Conservation (phyloP, 2,113 vertebrate species). For the Myiagra hebetior region DNA sequence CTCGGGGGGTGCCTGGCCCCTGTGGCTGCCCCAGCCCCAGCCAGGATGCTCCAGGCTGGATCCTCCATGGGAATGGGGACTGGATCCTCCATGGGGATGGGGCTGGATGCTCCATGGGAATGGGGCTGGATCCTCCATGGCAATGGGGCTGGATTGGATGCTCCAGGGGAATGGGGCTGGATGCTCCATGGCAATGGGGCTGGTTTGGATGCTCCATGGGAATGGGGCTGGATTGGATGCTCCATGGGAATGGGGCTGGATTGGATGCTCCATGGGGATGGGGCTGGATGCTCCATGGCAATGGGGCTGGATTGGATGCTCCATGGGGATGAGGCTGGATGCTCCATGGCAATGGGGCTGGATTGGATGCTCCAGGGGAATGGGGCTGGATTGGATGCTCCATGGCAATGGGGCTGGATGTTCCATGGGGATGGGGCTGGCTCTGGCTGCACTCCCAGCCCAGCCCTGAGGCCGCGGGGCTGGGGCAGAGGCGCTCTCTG, state of each 20-base stretch:
- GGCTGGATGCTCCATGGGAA: neutral
- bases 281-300: no score
- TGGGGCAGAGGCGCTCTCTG: neutral
- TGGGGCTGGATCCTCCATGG: no score
- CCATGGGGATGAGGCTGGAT: neutral
- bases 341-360: neutral
- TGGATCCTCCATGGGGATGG: neutral
- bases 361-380: neutral
- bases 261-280: neutral
- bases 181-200: no score
- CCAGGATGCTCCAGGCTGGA: neutral
- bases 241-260: neutral
- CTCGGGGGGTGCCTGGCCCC: neutral
- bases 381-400: no score
- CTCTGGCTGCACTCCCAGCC: neutral
- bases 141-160: no score
- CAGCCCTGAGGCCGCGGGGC: neutral
- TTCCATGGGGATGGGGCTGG: neutral
- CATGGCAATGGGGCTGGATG: neutral
- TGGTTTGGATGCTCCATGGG: no score
- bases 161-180: neutral
- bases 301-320: no score
- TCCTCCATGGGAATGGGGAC: no score
- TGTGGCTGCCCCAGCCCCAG: neutral
- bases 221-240: no score